A percentile compares a stretch with the other conserved stretches of the same genome.
Evolutionary conservation across 2,797 vertebrate species (phyloP).

Genomic region (Arctocebus calabarensis): DNA sequence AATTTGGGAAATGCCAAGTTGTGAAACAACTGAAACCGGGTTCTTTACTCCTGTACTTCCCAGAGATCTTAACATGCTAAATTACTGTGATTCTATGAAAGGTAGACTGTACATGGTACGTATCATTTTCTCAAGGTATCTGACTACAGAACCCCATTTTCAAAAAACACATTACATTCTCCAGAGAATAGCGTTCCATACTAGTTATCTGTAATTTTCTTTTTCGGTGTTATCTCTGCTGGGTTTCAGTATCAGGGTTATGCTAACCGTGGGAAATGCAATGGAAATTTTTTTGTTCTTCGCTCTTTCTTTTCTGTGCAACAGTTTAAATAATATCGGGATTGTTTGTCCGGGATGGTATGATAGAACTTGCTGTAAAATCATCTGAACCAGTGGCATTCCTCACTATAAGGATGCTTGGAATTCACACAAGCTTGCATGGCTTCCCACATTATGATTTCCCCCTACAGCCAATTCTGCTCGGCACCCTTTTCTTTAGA

Average conservation of each 20-base stretch:
- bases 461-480: conserved; percentile 41
- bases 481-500: conserved; percentile 38
- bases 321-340: conserved; percentile 37
- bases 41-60: conserved; percentile 24
- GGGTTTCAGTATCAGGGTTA: conserved; percentile 31
- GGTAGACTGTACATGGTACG: neutral
- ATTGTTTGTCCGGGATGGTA: neutral
- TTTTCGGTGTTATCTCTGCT: conserved; percentile 2
- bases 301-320: neutral
- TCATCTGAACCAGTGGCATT: neutral
- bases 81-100: neutral
- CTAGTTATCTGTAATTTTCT: neutral
- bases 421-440: neutral
- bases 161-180: neutral
- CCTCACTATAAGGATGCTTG: neutral
- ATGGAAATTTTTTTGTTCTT: neutral
- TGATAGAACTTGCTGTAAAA: conserved; percentile 22
- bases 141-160: neutral
- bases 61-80: neutral
- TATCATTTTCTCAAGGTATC: neutral
- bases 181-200: neutral
- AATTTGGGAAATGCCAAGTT: conserved; percentile 50
- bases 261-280: conserved; percentile 28
- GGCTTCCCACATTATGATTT: neutral
- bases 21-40: neutral